These are phyloP conservation scores for Leptodactylus fuscus DNA, from an alignment of 2,113 vertebrate species.

Conservation along the genomic window DNA sequence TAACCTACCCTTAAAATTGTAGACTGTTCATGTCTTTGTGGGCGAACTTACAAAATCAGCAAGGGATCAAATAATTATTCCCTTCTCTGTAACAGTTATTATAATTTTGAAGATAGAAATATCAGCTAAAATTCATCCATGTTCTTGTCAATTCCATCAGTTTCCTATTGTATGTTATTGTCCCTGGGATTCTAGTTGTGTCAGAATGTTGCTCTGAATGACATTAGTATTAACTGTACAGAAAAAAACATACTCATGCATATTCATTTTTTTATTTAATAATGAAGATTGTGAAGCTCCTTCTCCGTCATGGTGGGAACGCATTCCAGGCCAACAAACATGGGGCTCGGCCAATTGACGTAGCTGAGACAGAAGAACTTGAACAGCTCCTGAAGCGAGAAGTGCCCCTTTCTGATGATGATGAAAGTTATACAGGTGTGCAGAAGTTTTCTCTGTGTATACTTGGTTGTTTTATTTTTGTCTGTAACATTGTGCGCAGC, in stretches of 20 bases:
- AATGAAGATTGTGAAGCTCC: conserved; percentile 91
- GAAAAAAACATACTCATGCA: neutral
- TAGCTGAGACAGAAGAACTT: conserved; percentile 94
- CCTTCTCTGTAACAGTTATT: too few relatives aligned
- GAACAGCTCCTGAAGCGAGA: conserved; percentile 92
- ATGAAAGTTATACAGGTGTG: conserved; percentile 92
- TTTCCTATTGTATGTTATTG: neutral
- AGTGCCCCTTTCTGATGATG: conserved; percentile 88
- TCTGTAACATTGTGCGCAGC: too few relatives aligned
- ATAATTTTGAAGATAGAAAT: too few relatives aligned
- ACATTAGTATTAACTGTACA: neutral
- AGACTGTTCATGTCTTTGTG: too few relatives aligned
- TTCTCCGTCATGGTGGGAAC: conserved; percentile 92
- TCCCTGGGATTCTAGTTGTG: neutral
- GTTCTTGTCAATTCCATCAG: too few relatives aligned
- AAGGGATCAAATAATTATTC: too few relatives aligned
- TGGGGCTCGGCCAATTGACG: conserved; percentile 94
- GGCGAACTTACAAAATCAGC: too few relatives aligned
- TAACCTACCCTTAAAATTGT: too few relatives aligned
- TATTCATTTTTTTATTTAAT: neutral
- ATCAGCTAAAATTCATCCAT: too few relatives aligned
- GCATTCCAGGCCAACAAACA: conserved; percentile 97
- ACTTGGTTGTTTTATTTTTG: too few relatives aligned
- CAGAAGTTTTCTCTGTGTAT: neutral
- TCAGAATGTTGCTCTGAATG: neutral